Conservation (phyloP, 2,888 invertebrate genomes). For the Tipula confusa region DNA sequence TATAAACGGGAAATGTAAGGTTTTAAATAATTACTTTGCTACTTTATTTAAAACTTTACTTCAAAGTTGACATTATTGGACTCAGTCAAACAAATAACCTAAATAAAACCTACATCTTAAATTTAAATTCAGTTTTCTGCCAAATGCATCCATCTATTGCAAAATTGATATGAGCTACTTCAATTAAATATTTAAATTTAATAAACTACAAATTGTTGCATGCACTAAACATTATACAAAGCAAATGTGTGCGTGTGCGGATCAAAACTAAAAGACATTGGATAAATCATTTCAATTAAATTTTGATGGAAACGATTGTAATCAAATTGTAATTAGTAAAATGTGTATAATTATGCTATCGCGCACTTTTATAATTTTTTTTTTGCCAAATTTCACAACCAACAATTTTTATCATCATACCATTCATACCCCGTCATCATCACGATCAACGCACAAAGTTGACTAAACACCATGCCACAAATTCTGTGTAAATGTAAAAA, state of each 20-base stretch:
- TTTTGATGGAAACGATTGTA: neutral
- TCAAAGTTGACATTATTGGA: too few relatives aligned
- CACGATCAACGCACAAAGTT: constrained; percentile 7
- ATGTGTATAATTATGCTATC: constrained; percentile 14
- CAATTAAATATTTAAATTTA: neutral
- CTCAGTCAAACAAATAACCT: too few relatives aligned
- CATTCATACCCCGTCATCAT: neutral
- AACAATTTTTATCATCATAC: neutral
- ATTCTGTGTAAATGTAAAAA: neutral
- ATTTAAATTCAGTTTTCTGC: too few relatives aligned
- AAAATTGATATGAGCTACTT: neutral
- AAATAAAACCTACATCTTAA: too few relatives aligned
- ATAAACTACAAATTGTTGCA: too few relatives aligned
- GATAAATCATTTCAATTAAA: neutral
- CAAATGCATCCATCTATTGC: neutral
- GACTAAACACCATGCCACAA: constrained; percentile 21
- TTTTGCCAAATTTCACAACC: neutral
- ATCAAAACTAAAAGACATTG: neutral
- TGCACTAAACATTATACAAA: neutral
- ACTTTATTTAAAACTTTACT: too few relatives aligned
- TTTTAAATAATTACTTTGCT: too few relatives aligned
- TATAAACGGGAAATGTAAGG: too few relatives aligned
- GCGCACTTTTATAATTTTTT: neutral
- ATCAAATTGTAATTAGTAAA: neutral
- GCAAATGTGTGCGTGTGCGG: neutral